phyloP scores from a whole-genome alignment of 2,888 invertebrate genomes.

The Archips xylosteana region DNA sequence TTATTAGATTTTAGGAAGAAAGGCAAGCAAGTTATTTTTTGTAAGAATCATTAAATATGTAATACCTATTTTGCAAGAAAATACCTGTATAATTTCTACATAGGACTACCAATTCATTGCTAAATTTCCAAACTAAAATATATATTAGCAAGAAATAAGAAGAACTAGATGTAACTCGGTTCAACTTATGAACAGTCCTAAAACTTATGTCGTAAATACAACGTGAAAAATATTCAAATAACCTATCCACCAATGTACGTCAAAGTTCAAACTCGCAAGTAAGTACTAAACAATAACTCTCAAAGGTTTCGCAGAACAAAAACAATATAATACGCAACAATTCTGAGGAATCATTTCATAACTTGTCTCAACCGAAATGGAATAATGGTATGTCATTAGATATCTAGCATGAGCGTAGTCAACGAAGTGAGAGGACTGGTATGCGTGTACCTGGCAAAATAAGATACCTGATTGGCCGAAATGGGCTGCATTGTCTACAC shows the following conservation, averaged over 20 bases:
- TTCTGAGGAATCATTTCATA: conserved; percentile 4
- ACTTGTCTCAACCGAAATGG: conserved; percentile 9
- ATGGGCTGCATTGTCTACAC: neutral
- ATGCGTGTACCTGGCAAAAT: conserved; percentile 4
- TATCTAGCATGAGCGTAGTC: conserved; percentile 12
- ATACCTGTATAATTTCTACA: too few relatives aligned
- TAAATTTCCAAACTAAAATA: too few relatives aligned
- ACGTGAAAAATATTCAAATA: neutral
- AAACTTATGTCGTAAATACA: too few relatives aligned
- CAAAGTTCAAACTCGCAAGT: neutral
- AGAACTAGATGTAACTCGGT: too few relatives aligned
- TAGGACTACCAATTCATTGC: too few relatives aligned
- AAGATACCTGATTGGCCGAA: conserved; percentile 13
- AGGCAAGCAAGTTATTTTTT: too few relatives aligned
- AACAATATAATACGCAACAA: conserved; percentile 8
- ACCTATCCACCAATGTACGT: neutral
- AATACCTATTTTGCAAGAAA: too few relatives aligned
- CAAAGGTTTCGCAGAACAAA: neutral
- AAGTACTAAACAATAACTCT: conserved; percentile 1
- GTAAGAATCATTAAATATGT: too few relatives aligned
- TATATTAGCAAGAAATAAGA: too few relatives aligned
- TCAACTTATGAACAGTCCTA: too few relatives aligned
- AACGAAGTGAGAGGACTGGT: conserved; percentile 8
- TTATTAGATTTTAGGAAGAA: too few relatives aligned
- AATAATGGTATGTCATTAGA: conserved; percentile 14